phyloP scores from a whole-genome alignment of 2,888 invertebrate genomes.

The Formica aserva region DNA sequence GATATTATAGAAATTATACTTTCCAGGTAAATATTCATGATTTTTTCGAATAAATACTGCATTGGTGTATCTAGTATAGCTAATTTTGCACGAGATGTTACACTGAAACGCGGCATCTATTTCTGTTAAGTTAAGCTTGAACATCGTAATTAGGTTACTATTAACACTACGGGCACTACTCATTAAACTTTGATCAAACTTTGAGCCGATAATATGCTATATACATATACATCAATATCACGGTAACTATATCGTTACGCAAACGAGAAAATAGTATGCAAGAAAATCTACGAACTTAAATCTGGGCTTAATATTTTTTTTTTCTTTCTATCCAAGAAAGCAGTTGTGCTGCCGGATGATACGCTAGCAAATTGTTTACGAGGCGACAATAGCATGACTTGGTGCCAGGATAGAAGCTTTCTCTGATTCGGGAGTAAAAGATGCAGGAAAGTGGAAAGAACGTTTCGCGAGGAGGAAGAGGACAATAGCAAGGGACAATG shows the following conservation, averaged over 20 bases:
- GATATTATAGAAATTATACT: background rate
- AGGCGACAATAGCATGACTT: conserved; percentile 65
- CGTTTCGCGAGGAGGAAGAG: conserved; percentile 28
- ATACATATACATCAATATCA: conserved; percentile 7
- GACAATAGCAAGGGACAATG: conserved; percentile 73
- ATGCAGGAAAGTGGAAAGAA: conserved; percentile 16
- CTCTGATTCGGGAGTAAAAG: conserved; percentile 28
- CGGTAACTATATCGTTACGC: conserved; percentile 7
- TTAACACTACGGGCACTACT: conserved; percentile 21
- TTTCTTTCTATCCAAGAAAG: background rate
- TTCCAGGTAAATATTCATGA: background rate
- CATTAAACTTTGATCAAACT: conserved; percentile 51
- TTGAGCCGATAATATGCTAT: background rate
- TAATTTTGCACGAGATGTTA: conserved; percentile 26
- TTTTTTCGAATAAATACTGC: background rate
- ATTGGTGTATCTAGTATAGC: background rate
- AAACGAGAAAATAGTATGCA: background rate
- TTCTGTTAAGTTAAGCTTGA: conserved; percentile 30
- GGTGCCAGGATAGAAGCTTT: conserved; percentile 28
- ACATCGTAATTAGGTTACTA: conserved; percentile 34
- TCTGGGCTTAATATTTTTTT: background rate
- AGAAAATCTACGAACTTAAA: background rate
- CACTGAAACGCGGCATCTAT: conserved; percentile 26
- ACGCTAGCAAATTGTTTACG: conserved; percentile 70
- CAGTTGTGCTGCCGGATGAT: conserved; percentile 3